phyloP scores from a whole-genome alignment of 1,140 invertebrate species.

The Latrodectus geometricus region DNA sequence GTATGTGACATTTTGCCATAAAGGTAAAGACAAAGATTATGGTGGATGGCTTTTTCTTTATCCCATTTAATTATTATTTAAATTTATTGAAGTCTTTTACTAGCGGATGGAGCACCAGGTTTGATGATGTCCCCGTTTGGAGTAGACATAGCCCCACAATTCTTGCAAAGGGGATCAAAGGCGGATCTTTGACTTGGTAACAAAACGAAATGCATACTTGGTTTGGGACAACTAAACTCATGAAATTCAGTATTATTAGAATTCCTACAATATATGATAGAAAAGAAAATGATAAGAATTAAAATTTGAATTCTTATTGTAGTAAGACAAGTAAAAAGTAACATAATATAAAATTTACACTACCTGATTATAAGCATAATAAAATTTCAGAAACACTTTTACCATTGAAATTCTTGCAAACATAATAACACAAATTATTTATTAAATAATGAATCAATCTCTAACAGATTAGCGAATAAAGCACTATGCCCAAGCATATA shows the following conservation, averaged over 20 bases:
- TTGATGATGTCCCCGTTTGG: constrained; percentile 48
- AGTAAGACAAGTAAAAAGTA: too few relatives aligned
- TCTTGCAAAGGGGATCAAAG: constrained; percentile 81
- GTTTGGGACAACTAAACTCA: constrained; percentile 69
- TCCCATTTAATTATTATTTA: constrained; percentile 20
- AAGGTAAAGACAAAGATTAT: constrained; percentile 39
- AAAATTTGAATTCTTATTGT: too few relatives aligned
- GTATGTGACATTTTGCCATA: constrained; percentile 14
- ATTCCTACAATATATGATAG: neutral
- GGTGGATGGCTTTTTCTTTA: constrained; percentile 35
- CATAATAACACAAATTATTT: too few relatives aligned
- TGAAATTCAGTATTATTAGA: constrained; percentile 16
- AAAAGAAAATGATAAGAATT: too few relatives aligned
- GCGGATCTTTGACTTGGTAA: constrained; percentile 84
- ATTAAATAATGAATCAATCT: too few relatives aligned
- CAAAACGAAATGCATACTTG: constrained; percentile 80
- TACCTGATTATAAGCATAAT: too few relatives aligned
- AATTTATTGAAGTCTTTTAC: constrained; percentile 54
- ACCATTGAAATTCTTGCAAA: too few relatives aligned
- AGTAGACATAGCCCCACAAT: constrained; percentile 62
- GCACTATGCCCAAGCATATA: too few relatives aligned
- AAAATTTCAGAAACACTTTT: too few relatives aligned
- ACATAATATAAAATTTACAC: too few relatives aligned
- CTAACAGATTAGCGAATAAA: too few relatives aligned
- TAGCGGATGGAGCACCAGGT: constrained; percentile 44